Conservation (phyloP, 2,888 invertebrate genomes). For the Papilio elwesi region DNA sequence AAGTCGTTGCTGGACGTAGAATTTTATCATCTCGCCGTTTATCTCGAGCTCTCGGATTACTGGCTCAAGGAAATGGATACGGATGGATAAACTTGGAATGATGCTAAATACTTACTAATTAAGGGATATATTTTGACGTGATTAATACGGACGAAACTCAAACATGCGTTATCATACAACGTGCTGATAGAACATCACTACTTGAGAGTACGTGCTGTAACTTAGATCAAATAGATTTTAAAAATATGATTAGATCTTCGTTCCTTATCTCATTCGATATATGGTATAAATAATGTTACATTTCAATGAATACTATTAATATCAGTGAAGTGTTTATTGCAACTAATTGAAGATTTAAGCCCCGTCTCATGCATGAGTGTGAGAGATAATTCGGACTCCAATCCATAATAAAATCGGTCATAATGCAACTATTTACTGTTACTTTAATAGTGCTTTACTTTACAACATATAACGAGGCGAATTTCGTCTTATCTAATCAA, state of each 20-base stretch:
- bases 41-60: background rate
- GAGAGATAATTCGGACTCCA: background rate
- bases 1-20: too few species aligned
- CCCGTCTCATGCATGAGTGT: conserved; percentile 27
- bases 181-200: conserved; percentile 18
- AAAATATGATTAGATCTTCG: conserved; percentile 10
- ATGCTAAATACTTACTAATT: background rate
- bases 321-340: background rate
- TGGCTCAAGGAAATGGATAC: background rate
- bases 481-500: conserved; percentile 56
- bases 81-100: background rate
- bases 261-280: conserved; percentile 24
- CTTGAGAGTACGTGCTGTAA: conserved; percentile 28
- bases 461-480: conserved; percentile 52
- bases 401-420: background rate
- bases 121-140: background rate
- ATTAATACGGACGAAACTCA: background rate
- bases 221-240: conserved; percentile 14
- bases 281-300: conserved; percentile 20
- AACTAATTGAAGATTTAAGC: background rate
- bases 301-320: background rate
- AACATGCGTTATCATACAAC: conserved; percentile 33
- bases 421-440: conserved; percentile 22
- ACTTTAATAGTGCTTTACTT: conserved; percentile 32
- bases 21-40: too few species aligned